Base-by-base conservation (phyloP, 2,888 invertebrate species). In the Willowsia nigromaculata region DNA sequence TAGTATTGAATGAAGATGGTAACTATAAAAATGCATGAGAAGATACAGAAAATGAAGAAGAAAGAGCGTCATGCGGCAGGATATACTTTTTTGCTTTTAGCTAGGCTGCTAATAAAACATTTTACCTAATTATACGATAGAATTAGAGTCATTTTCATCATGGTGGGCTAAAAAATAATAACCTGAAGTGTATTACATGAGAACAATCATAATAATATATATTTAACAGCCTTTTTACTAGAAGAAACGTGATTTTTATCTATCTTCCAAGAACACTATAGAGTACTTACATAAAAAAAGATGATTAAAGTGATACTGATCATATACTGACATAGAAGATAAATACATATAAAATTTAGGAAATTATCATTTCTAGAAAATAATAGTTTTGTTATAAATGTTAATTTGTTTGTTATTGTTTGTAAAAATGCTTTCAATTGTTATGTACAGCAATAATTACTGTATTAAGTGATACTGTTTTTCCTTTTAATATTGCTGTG, bases 141-240 rank as follows among this genome's bases (percentile, higher is more conserved):
- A 47, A 25, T n/a, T 27, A 53, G 22, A 84, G 81, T 87, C 81
- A 87, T 87, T 84, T 71, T 89, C 78, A 87, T 84, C 74, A 85
- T 80, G 85, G 89, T 85, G 80, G 81, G 89, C 81, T 85, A 89
- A 74, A n/a, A n/a, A n/a, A 30, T 37, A 37, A 89, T 71, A 89
- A 89, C 85, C 89, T 89, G 89, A 89, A 85, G 84, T 65, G 89
- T 89, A 89, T 89, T 89, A 89, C 76, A 80, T 80, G 53, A 81
- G 80, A 89, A 85, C 89, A 89, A 89, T 89, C 89, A 89, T 85
- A 30, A n/a, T n/a, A 37, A 80, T 30, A 62, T 50, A 59, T 37
- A 68, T 47, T 62, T 43, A 78, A 59, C 71, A 85, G 81, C 81
- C 89, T 81, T 89, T 85, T 89, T 81, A n/a, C n/a, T 81, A 89